Evolutionary conservation across 2,888 invertebrate genomes (phyloP).

Genomic region (Brachyptera risi): DNA sequence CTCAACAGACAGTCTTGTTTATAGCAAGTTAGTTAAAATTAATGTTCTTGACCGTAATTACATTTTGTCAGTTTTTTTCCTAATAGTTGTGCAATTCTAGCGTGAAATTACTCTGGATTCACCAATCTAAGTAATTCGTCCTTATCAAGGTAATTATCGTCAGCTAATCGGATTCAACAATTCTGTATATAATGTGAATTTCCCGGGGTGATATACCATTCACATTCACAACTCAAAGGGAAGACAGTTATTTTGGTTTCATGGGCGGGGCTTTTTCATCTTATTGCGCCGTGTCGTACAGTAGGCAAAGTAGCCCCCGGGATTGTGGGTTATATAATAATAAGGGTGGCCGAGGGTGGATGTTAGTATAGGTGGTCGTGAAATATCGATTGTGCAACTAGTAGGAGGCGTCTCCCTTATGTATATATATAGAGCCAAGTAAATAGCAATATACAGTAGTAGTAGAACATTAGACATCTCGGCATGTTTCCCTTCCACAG

Average conservation of each 20-base stretch:
- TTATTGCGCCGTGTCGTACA: background rate
- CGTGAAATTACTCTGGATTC: too few relatives aligned
- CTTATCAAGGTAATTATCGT: too few relatives aligned
- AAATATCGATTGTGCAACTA: slow-evolving; percentile 20
- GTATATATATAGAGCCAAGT: slow-evolving; percentile 6
- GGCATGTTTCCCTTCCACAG: slow-evolving; percentile 30
- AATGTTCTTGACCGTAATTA: too few relatives aligned
- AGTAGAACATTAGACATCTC: background rate
- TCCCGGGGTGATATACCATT: slow-evolving; percentile 5
- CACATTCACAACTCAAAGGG: background rate
- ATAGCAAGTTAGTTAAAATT: too few relatives aligned
- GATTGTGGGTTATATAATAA: background rate
- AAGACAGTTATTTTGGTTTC: background rate
- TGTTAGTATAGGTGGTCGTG: slow-evolving; percentile 6
- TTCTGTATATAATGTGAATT: slow-evolving; percentile 5
- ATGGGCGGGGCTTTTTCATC: slow-evolving; percentile 5
- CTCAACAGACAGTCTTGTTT: too few relatives aligned
- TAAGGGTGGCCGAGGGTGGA: background rate
- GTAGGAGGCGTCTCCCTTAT: slow-evolving; percentile 1
- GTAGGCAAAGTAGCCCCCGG: background rate
- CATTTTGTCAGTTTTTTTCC: too few relatives aligned
- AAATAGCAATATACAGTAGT: background rate
- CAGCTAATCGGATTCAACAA: too few relatives aligned
- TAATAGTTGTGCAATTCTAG: too few relatives aligned
- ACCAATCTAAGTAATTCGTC: too few relatives aligned